Conservation (phyloP, 2,888 invertebrate genomes). For the Amiota mariae region DNA sequence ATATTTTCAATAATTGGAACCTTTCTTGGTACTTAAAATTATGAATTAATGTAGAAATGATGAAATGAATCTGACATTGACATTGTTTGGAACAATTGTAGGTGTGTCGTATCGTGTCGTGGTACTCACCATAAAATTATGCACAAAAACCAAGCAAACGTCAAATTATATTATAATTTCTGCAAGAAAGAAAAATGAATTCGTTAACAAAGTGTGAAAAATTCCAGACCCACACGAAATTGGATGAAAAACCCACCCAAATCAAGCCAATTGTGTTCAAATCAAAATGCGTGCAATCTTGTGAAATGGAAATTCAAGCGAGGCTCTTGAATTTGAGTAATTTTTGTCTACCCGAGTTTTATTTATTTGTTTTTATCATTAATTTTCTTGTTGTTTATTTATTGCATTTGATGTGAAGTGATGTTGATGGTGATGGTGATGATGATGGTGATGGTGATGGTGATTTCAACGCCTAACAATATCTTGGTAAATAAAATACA, state of each 20-base stretch:
- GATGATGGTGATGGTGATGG: background rate
- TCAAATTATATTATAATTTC: conserved; percentile 24
- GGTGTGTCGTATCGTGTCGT: too few species aligned
- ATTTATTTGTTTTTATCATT: conserved; percentile 7
- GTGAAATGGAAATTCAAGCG: background rate
- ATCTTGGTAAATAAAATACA: background rate
- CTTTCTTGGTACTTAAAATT: too few species aligned
- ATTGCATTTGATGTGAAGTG: conserved; percentile 15
- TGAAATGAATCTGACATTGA: too few species aligned
- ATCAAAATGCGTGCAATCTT: conserved; percentile 21
- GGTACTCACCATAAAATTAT: conserved; percentile 10
- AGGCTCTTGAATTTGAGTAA: background rate
- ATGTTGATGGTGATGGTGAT: too few species aligned
- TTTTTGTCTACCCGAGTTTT: background rate
- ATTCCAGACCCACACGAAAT: background rate
- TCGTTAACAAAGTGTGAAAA: conserved; percentile 15
- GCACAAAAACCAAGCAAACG: conserved; percentile 27
- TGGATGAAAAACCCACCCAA: too few species aligned
- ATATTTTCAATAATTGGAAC: too few species aligned
- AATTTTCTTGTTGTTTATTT: conserved; percentile 8
- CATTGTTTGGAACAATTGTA: too few species aligned
- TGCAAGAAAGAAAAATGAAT: conserved; percentile 13
- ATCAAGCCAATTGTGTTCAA: background rate
- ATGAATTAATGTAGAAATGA: too few species aligned
- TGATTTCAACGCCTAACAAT: conserved; percentile 25